phyloP scores from a whole-genome alignment of 2,888 invertebrate species.

The Stenotaenia linearis region DNA sequence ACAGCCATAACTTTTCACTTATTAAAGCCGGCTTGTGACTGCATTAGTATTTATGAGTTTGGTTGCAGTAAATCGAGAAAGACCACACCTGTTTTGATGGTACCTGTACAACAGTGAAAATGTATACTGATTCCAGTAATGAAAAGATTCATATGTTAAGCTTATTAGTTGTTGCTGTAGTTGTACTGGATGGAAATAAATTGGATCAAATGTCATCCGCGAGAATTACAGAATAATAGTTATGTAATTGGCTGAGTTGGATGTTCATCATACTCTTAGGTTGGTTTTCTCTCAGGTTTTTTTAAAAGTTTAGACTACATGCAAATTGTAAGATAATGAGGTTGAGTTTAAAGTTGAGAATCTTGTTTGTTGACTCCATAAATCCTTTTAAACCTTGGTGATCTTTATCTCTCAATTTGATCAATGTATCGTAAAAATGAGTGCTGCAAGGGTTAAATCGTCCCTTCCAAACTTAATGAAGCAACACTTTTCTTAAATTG shows the following conservation, averaged over 20 bases:
- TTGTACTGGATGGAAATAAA: background rate
- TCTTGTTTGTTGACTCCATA: constrained; percentile 13
- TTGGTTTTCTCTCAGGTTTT: background rate
- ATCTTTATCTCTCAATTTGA: background rate
- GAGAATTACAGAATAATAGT: background rate
- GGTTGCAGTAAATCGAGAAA: background rate
- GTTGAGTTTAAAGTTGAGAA: background rate
- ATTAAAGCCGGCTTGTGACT: background rate
- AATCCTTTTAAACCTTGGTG: background rate
- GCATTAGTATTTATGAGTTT: background rate
- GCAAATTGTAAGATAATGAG: background rate
- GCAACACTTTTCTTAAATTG: background rate
- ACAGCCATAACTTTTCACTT: background rate
- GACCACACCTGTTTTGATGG: constrained; percentile 3
- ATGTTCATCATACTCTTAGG: no score
- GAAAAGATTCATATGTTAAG: background rate
- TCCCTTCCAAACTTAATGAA: background rate
- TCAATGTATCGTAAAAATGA: background rate
- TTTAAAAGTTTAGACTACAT: background rate
- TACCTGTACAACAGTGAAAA: constrained; percentile 1
- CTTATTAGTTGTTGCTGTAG: background rate
- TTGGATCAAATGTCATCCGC: background rate
- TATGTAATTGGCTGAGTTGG: background rate
- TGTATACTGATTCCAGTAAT: background rate
- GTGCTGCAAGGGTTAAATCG: constrained; percentile 14